These are phyloP conservation scores for Gymnoscelis rufifasciata DNA, from an alignment of 2,888 invertebrate species.

Conservation along the genomic window DNA sequence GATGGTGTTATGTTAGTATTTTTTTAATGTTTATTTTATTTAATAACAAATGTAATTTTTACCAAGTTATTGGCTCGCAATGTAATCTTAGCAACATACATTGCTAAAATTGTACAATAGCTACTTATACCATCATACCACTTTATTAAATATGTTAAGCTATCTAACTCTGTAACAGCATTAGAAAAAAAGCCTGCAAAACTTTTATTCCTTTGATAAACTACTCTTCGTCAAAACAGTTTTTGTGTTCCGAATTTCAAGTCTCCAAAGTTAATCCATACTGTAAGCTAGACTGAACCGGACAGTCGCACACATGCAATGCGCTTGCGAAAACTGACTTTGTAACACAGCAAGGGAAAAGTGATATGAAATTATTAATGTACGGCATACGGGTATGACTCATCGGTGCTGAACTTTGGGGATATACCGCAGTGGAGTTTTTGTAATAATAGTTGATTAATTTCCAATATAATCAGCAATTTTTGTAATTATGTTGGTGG, in stretches of 20 bases:
- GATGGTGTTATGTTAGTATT: too few relatives aligned
- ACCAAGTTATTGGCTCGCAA: too few relatives aligned
- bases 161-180: too few relatives aligned
- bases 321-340: neutral
- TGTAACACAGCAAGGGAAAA: conserved; percentile 6
- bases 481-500: neutral
- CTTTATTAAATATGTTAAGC: too few relatives aligned
- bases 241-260: neutral
- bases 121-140: too few relatives aligned
- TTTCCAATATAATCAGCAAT: too few relatives aligned
- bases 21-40: too few relatives aligned
- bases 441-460: neutral
- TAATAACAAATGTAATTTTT: too few relatives aligned
- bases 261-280: neutral
- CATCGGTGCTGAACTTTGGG: conserved; percentile 5
- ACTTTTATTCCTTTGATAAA: neutral
- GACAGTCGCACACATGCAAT: conserved; percentile 12
- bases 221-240: too few relatives aligned
- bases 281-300: neutral
- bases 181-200: too few relatives aligned
- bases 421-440: neutral
- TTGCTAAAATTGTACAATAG: too few relatives aligned
- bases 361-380: conserved; percentile 15
- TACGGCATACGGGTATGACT: conserved; percentile 13
- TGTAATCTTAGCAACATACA: too few relatives aligned